phyloP scores from a whole-genome alignment of 2,888 invertebrate genomes.

The Ophion obscuratus region DNA sequence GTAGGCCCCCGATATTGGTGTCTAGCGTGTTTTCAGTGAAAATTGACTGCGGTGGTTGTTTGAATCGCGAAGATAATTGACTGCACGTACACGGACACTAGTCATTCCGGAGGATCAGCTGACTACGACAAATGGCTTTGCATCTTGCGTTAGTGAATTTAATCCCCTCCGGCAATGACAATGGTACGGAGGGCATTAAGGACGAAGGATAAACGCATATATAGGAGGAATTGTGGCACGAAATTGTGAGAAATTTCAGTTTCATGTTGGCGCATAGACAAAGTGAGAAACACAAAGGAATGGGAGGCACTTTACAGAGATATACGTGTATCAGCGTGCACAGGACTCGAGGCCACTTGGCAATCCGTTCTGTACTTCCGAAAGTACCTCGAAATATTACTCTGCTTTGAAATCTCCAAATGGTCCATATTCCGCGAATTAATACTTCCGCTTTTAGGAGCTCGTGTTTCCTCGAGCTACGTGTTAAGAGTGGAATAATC shows the following conservation, averaged over 20 bases:
- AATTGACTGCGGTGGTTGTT: neutral
- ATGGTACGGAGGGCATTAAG: slow-evolving; percentile 6
- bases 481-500: neutral
- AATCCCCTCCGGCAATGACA: neutral
- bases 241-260: neutral
- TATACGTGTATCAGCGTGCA: neutral
- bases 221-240: neutral
- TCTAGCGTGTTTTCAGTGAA: too few species aligned
- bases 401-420: neutral
- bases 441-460: slow-evolving; percentile 3
- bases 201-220: slow-evolving; percentile 19
- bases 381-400: neutral
- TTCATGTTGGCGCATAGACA: neutral
- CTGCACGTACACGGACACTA: neutral
- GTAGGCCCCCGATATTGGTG: too few species aligned
- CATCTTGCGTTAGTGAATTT: neutral
- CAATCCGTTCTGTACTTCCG: neutral
- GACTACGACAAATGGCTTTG: neutral
- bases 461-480: neutral
- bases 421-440: neutral
- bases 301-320: neutral
- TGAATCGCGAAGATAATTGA: neutral
- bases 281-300: neutral
- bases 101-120: neutral
- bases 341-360: neutral